Conservation (phyloP, 2,888 invertebrate species). For the Harpalus rubripes region DNA sequence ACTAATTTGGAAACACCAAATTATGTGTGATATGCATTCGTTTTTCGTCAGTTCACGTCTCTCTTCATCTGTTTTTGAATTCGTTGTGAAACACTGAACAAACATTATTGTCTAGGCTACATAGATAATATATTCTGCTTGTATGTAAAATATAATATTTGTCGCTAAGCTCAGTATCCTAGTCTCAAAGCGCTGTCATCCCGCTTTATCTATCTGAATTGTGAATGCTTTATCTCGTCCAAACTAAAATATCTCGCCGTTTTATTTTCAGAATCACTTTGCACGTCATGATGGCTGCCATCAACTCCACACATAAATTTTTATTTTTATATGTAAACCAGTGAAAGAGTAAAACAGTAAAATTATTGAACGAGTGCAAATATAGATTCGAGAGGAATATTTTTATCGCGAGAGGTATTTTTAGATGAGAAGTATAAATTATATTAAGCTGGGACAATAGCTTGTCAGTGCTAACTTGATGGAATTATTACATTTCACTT, state of each 20-base stretch:
- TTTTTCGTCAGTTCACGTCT: background rate
- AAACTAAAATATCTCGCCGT: conserved; percentile 26
- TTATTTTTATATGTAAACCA: conserved; percentile 43
- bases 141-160: conserved; percentile 10
- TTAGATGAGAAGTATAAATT: conserved; percentile 11
- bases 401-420: conserved; percentile 12
- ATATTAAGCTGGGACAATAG: conserved; percentile 33
- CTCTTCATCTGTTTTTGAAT: conserved; percentile 1
- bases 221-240: conserved; percentile 8
- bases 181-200: conserved; percentile 14
- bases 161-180: conserved; percentile 9
- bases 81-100: background rate
- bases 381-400: background rate
- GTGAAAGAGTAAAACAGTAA: conserved; percentile 4
- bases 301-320: conserved; percentile 33
- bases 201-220: conserved; percentile 20
- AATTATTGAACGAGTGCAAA: conserved; percentile 2
- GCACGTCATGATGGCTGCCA: conserved; percentile 36
- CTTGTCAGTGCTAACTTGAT: conserved; percentile 29
- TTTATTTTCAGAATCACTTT: conserved; percentile 37
- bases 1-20: no score
- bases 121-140: conserved; percentile 3
- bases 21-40: background rate
- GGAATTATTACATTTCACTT: conserved; percentile 53
- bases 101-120: background rate